Evolutionary conservation across 2,113 vertebrate genomes (phyloP), one percentile per base, ranked within the genome.

Genomic region (Pipa parva): DNA sequence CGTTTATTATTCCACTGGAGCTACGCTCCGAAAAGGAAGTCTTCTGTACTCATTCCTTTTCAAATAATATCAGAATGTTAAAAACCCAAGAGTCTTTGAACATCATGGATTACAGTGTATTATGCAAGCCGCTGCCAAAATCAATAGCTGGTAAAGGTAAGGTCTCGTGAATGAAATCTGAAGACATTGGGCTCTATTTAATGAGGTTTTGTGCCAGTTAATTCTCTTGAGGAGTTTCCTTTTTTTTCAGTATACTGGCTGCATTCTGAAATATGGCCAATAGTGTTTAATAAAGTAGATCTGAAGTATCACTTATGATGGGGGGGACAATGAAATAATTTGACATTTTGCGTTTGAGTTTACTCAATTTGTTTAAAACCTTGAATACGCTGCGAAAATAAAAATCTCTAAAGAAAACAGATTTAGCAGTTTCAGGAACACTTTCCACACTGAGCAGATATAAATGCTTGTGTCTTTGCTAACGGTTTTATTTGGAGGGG

Each of bases 141-240:
- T 73, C 71, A 68, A 77, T 74, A 77, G 54, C 42, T 61, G 48
- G 29, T 63, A 66, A 77, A 68, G 66, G 55, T 67, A 73, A 63
- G 72, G 68, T 71, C 71, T 71, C 55, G 25, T 59, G 59, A 64
- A 72, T 68, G 71, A 74, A 70, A 73, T 73, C 67, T 64, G 63
- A 75, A 63, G 45, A 59, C 59, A 57, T 49, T 33, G 52, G 56
- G 46, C 31, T 33, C 48, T 26, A 20, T 68, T 71, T 68, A 73
- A 73, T 71, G 58, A 67, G 60, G 54, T 61, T 73, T 72, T 68
- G 67, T 62, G 63, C 33, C 28, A 63, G 24, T 42, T 46, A 59
- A n/a, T 68, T 75, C 56, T 58, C 56, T 26, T 45, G 54, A 64
- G 71, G 57, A 66, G 71, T 74, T 55, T 71, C 29, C 50, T 56